These are phyloP conservation scores for Antheraea yamamai DNA, from an alignment of 2,888 invertebrate species.

Conservation along the genomic window DNA sequence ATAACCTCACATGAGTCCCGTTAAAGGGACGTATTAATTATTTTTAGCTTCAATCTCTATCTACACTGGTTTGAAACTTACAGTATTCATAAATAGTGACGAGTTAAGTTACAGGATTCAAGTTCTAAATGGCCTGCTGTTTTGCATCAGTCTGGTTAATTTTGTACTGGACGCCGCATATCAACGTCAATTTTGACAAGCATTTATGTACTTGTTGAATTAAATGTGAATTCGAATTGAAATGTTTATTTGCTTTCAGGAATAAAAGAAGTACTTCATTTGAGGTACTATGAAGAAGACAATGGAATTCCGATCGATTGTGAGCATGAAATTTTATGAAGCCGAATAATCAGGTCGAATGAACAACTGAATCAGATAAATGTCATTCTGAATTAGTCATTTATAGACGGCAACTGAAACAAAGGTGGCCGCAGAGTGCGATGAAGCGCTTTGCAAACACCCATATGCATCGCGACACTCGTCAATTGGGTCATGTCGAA, in stretches of 20 bases:
- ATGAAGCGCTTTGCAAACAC: slow-evolving; percentile 69
- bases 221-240: slow-evolving; percentile 39
- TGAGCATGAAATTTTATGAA: slow-evolving; percentile 60
- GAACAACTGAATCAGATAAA: slow-evolving; percentile 77
- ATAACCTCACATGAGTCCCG: slow-evolving; percentile 47
- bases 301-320: slow-evolving; percentile 60
- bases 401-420: slow-evolving; percentile 64
- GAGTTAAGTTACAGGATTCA: slow-evolving; percentile 37
- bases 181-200: slow-evolving; percentile 47
- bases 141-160: slow-evolving; percentile 48
- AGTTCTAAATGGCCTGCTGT: slow-evolving; percentile 44
- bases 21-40: slow-evolving; percentile 38
- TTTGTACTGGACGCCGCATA: slow-evolving; percentile 45
- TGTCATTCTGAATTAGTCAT: slow-evolving; percentile 71
- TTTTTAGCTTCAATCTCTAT: slow-evolving; percentile 44
- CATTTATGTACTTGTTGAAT: slow-evolving; percentile 37
- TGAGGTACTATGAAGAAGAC: slow-evolving; percentile 49
- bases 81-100: slow-evolving; percentile 53
- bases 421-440: slow-evolving; percentile 69
- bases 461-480: slow-evolving; percentile 46
- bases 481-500: slow-evolving; percentile 65
- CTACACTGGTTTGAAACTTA: slow-evolving; percentile 39
- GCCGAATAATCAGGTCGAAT: slow-evolving; percentile 72
- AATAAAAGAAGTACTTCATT: slow-evolving; percentile 40
- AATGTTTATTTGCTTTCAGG: slow-evolving; percentile 42